Conservation (phyloP, 2,888 invertebrate genomes). For the Rhodophaea formosa region DNA sequence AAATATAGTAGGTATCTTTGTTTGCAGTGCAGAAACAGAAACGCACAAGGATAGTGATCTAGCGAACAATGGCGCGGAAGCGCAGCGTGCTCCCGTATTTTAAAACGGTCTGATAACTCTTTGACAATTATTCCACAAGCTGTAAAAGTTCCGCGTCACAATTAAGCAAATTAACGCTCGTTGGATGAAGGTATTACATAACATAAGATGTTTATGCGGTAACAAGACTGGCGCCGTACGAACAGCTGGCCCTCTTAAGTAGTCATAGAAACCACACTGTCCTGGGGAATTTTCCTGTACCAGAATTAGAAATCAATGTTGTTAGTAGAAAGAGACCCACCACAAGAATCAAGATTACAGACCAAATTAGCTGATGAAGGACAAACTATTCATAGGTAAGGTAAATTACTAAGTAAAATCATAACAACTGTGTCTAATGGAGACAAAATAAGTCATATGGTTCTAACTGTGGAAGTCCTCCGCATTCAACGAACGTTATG, state of each 20-base stretch:
- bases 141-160: slow-evolving; percentile 15
- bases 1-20: neutral
- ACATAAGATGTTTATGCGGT: neutral
- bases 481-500: slow-evolving; percentile 46
- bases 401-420: neutral
- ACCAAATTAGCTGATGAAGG: neutral
- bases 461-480: slow-evolving; percentile 17
- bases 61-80: slow-evolving; percentile 15
- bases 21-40: slow-evolving; percentile 4
- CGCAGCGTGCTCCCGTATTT: slow-evolving; percentile 7
- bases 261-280: neutral
- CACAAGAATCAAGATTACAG: neutral
- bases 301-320: neutral
- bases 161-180: neutral
- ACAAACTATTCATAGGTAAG: neutral
- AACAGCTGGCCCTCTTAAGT: neutral
- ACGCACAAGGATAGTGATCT: slow-evolving; percentile 15
- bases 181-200: neutral
- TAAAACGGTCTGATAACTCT: slow-evolving; percentile 18
- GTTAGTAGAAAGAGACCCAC: neutral
- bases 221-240: neutral
- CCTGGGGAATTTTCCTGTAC: neutral
- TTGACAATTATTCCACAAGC: slow-evolving; percentile 11
- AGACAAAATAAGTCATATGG: neutral
- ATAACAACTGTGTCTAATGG: neutral